Base-by-base conservation (phyloP, 2,888 invertebrate species). In the Ellobium chinense region DNA sequence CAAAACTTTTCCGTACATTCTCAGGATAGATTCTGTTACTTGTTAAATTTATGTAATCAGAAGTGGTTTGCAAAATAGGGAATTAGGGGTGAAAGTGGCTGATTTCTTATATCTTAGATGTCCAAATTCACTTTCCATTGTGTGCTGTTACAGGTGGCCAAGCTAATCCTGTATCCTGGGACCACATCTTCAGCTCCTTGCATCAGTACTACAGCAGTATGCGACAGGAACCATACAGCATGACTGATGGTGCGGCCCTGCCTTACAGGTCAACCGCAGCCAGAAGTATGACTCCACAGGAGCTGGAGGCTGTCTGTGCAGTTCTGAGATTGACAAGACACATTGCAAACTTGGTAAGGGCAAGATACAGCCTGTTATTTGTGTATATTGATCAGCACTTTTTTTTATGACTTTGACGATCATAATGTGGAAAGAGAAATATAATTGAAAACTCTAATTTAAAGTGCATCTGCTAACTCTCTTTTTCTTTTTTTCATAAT, bases 231-330 rank as follows among this genome's bases (percentile, higher is more conserved):
- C 87, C 91, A 1, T 93, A 93, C 1, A 95, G 95, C 5, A 94
- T 94, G 14, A 94, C 94, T 31, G 96, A 96, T 88, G 68, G 29
- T 56, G 24, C 62, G 24, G 95, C 95, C 24, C 86, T 89, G 12
- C 82, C 89, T 21, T 91, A 91, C 85, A 87, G 91, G 21, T 88
- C 89, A 34, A 80, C 73, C 3, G 87, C 90, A 68, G 82, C 84
- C 1, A 84, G 91, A 7, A 88, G 87, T 65, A 97, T 97, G 77
- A 96, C 95, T 27, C 96, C 96, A 0, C 95, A 96, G 88, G 97
- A 97, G 93, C 95, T 98, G 74, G 96, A 97, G 85, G 97, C 97
- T 0, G 94, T 98, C 86, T 95, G 96, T 86, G 95, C 97, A 0
- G 97, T 98, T 0, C 93, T 98, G 69, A 94, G 95, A 78, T 94